Evolutionary conservation across 2,797 vertebrate genomes (phyloP), one percentile per base, ranked within the genome.

Genomic region (Pseudomugil gertrudae): DNA sequence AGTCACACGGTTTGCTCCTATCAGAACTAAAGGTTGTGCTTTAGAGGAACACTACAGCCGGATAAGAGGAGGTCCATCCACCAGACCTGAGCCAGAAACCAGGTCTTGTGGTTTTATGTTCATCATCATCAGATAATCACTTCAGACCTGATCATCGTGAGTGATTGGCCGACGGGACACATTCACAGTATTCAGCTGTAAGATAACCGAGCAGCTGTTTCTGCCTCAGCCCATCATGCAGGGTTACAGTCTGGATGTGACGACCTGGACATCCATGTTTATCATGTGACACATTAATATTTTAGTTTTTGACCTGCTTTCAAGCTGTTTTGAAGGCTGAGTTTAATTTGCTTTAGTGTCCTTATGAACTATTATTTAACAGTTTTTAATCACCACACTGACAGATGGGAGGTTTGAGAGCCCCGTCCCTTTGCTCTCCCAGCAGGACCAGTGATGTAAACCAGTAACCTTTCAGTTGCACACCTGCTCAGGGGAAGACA

Each of bases 211-310:
- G 62, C 70, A 66, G 59, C 47, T 64, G 65, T 40, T 63, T 53
- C 51, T 56, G 57, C 23, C 36, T 62, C 26, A 14, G 24, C 24
- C 24, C 3, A 15, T 51, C 53, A 67, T 60, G 0, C 2, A 29
- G 64, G 65, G 52, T 5, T 32, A 30, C 29, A 32, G 32, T 51
- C 32, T 9, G 38, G 15, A 17, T 40, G 38, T 6, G 38, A 19
- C 38, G 2, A 17, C 38, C 38, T 40, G 38, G 36, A 14, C 29
- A 29, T 29, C 29, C 29, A 29, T 29, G 29, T 29, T 29, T 29
- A 29, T 29, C 29, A 29, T 29, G 43, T 52, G 56, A 14, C 0
- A 9, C 11, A 72, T 82, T 8, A 85, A 81, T 85, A 83, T 74
- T 88, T 79, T 5, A 78, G 6, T 11, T 15, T 50, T 23, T 2